Base-by-base conservation (phyloP, 2,113 vertebrate genomes). In the Dolichotis patagonum region DNA sequence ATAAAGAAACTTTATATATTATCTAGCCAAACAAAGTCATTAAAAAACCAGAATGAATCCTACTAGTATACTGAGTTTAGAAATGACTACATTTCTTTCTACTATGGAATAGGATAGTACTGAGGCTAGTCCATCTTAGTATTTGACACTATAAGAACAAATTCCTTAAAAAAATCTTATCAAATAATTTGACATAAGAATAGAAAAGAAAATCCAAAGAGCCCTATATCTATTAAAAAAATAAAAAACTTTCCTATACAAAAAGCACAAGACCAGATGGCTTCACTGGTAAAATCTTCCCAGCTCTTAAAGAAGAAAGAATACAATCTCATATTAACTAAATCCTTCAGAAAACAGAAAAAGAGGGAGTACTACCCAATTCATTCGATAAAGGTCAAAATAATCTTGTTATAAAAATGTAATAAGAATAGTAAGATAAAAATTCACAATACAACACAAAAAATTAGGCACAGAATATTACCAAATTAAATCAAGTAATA, bases 381-480 rank as follows among this genome's bases (percentile, higher is more conserved):
- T 78, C 75, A 49, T 78, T 78, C 49, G 7, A 78, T 32, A 17
- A 52, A 78, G 43, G 75, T 19, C 35, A 75, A n/a, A 26, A 88
- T 77, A 87, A 93, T 80, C n/a, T 85, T 88, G 30, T 60, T 87
- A 77, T 6, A 80, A 56, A 92, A 81, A 63, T 38, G 26, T 91
- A 41, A 87, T 7, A 93, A 86, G 71, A 43, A 80, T 49, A 81
- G 43, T 81, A 80, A 4, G 93, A 91, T 84, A 88, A 87, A 85
- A 87, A 13, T 22, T 35, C 52, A 84, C 16, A 85, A 85, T 9
- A 32, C 32, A 80, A 8, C 83, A 67, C n/a, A 94, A 82, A 32
- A 96, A 78, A 88, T 78, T 10, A 94, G n/a, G 88, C n/a, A 84
- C 80, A 71, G 73, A 91, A 85, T 78, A 78, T 32, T 49, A 49